Evolutionary conservation across 2,113 vertebrate species (phyloP).

Genomic region (Crocuta crocuta): DNA sequence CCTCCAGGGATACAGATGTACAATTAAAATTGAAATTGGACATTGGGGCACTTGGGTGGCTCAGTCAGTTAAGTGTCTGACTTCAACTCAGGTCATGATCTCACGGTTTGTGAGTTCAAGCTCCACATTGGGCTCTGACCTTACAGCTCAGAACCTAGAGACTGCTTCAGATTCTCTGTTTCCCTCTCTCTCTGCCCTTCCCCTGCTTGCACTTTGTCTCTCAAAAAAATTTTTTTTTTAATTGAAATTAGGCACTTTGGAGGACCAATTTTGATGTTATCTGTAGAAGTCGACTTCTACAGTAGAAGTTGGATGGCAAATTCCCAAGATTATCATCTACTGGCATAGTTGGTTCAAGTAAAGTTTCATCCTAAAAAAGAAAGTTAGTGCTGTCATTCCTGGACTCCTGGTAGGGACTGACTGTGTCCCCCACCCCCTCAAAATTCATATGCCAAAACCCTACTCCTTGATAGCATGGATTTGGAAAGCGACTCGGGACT

Average conservation of each 20-base stretch:
- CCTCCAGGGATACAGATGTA: neutral
- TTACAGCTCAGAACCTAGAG: no score
- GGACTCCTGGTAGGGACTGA: neutral
- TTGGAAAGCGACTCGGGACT: neutral
- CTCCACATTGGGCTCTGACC: no score
- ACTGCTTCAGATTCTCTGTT: no score
- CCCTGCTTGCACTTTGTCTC: no score
- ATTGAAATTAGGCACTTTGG: neutral
- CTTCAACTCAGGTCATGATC: no score
- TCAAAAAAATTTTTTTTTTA: neutral
- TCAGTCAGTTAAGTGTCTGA: no score
- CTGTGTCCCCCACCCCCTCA: neutral
- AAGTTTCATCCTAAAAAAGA: neutral
- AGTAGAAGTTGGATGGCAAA: neutral
- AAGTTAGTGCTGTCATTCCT: neutral
- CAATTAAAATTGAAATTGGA: neutral
- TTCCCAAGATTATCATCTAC: no score
- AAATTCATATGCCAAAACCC: neutral
- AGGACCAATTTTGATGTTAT: neutral
- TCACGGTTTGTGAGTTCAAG: no score
- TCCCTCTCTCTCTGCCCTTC: no score
- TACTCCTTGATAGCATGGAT: neutral
- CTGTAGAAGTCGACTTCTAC: neutral
- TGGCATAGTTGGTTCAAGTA: neutral
- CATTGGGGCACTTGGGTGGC: neutral